Conservation (phyloP, 1,140 invertebrate genomes). For the Pectinophora gossypiella region DNA sequence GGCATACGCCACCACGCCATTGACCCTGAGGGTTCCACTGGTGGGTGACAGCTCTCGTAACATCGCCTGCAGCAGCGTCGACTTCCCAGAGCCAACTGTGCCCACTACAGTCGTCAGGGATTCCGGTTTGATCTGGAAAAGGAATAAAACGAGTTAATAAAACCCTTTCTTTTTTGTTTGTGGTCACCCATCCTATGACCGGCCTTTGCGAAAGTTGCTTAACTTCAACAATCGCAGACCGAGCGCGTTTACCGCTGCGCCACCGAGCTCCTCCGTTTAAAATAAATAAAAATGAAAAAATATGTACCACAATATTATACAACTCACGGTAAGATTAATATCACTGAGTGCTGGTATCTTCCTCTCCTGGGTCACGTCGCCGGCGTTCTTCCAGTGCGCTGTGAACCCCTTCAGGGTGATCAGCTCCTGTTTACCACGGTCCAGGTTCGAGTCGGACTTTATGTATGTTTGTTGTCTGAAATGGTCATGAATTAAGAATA, state of each 20-base stretch:
- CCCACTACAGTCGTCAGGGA: slow-evolving; percentile 85
- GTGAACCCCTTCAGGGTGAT: slow-evolving; percentile 46
- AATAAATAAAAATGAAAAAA: too few relatives aligned
- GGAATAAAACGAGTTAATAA: too few relatives aligned
- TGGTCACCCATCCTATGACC: too few relatives aligned
- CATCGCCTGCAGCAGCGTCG: slow-evolving; percentile 85
- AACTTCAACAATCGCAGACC: too few relatives aligned
- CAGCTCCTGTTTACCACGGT: slow-evolving; percentile 33
- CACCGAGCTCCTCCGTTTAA: too few relatives aligned
- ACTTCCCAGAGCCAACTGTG: slow-evolving; percentile 87
- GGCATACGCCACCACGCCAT: slow-evolving; percentile 82
- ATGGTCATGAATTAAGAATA: too few relatives aligned
- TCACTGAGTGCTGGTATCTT: slow-evolving; percentile 41
- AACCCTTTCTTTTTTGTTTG: too few relatives aligned
- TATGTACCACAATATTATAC: too few relatives aligned
- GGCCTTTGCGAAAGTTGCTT: too few relatives aligned
- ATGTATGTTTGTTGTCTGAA: slow-evolving; percentile 58
- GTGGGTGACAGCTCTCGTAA: slow-evolving; percentile 82
- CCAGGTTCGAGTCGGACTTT: slow-evolving; percentile 48
- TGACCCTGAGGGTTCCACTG: slow-evolving; percentile 50
- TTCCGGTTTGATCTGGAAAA: slow-evolving; percentile 77
- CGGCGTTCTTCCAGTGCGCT: slow-evolving; percentile 44
- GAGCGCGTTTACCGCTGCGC: too few relatives aligned
- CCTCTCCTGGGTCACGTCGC: slow-evolving; percentile 28
- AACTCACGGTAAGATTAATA: slow-evolving; percentile 45